Conservation (phyloP, 2,888 invertebrate genomes). For the Agonopterix alstromeriana region DNA sequence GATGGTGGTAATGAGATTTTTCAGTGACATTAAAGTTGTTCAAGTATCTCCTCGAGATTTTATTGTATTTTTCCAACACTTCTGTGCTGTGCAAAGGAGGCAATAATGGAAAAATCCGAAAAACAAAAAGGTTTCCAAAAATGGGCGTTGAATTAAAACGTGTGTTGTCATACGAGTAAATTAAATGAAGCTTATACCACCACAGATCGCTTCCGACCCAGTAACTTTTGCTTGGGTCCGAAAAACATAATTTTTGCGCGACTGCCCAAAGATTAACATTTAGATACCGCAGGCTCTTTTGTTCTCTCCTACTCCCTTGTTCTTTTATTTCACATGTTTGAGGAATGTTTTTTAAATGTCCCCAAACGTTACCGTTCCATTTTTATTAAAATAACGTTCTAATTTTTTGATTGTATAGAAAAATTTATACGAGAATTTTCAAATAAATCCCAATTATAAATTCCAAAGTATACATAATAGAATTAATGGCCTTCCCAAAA, state of each 20-base stretch:
- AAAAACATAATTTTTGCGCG: constrained; percentile 76
- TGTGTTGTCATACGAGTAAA: constrained; percentile 9
- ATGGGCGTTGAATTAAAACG: too few species aligned
- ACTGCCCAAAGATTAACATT: constrained; percentile 74
- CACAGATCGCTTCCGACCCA: constrained; percentile 43
- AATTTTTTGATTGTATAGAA: too few species aligned
- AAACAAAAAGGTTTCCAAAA: too few species aligned
- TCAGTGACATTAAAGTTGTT: constrained; percentile 25
- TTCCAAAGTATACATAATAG: constrained; percentile 26
- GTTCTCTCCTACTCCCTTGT: constrained; percentile 40
- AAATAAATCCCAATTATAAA: too few species aligned
- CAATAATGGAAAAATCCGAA: too few species aligned
- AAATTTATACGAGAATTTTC: too few species aligned
- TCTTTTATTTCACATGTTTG: constrained; percentile 16
- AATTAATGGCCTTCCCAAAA: constrained; percentile 39
- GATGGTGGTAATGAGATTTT: constrained; percentile 53
- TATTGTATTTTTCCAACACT: neutral
- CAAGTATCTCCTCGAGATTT: constrained; percentile 1
- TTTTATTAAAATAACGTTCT: too few species aligned
- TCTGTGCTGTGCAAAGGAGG: neutral
- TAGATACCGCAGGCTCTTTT: constrained; percentile 64
- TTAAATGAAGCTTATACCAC: constrained; percentile 14
- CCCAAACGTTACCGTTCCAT: too few species aligned
- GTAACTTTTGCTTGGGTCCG: constrained; percentile 39
- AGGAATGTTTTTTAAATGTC: too few species aligned